A percentile compares a stretch with the other conserved stretches of the same genome.
Evolutionary conservation across 2,797 vertebrate genomes (phyloP).

Genomic region (Dicrostonyx torquatus): DNA sequence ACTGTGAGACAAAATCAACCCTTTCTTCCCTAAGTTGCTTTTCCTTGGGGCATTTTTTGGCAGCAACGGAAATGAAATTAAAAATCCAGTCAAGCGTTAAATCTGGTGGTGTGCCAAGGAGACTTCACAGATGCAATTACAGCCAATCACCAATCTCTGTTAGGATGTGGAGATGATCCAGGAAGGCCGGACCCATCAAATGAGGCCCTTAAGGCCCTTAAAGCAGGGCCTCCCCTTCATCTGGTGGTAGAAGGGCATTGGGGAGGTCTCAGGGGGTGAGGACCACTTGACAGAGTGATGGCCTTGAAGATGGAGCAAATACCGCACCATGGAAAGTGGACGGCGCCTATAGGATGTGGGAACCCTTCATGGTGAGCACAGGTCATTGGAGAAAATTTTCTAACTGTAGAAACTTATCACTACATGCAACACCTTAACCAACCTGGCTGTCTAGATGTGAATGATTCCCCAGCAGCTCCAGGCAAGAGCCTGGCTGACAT

Average conservation of each 20-base stretch:
- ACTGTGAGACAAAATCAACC: not conserved
- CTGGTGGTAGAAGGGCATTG: no score
- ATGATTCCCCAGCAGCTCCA: not conserved
- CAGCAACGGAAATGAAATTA: not conserved
- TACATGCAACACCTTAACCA: not conserved
- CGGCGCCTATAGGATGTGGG: not conserved
- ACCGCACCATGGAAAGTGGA: not conserved
- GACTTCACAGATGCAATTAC: not conserved
- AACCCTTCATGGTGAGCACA: not conserved
- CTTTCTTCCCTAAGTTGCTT: not conserved
- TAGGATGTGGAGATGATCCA: not conserved
- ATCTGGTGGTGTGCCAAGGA: not conserved
- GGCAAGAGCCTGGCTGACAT: accelerated
- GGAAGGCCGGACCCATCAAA: not conserved
- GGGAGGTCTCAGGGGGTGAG: not conserved
- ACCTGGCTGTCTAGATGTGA: not conserved
- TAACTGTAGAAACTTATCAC: no score
- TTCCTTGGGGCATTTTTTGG: not conserved
- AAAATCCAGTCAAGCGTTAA: not conserved
- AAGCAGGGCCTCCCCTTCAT: not conserved
- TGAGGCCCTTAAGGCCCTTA: not conserved
- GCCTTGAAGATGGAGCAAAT: not conserved
- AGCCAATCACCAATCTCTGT: not conserved
- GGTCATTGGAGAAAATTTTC: no score
- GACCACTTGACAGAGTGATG: not conserved